These are phyloP conservation scores for Pavo muticus DNA, from an alignment of 2,113 vertebrate species.

Conservation along the genomic window DNA sequence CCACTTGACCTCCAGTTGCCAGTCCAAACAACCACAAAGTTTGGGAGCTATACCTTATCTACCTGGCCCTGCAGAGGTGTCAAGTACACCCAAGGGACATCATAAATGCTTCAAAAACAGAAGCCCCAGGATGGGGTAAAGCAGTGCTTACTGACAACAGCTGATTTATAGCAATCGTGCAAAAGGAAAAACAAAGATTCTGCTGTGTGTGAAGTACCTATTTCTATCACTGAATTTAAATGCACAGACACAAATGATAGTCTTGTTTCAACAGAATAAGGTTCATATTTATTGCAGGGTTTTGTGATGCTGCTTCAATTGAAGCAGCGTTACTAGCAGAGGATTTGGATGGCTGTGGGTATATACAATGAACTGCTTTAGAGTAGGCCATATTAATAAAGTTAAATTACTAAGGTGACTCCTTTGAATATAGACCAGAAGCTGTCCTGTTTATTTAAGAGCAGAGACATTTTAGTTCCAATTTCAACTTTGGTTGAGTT, in stretches of 20 bases:
- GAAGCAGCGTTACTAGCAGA: neutral
- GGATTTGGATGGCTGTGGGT: neutral
- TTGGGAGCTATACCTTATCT: neutral
- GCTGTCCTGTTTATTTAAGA: neutral
- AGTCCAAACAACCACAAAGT: neutral
- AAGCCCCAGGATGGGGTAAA: neutral
- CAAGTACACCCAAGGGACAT: neutral
- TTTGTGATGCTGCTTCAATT: neutral
- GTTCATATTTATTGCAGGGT: neutral
- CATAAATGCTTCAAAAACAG: neutral
- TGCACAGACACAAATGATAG: neutral
- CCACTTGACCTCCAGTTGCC: neutral
- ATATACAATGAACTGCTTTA: neutral
- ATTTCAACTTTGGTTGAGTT: neutral
- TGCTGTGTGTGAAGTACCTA: neutral
- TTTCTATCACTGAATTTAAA: neutral
- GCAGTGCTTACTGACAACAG: neutral
- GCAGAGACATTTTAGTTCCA: conserved; percentile 13
- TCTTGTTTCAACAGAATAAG: neutral
- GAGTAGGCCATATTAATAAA: neutral
- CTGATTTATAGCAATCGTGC: neutral
- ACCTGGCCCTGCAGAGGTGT: neutral
- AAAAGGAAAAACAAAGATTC: neutral
- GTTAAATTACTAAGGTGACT: conserved; percentile 13
- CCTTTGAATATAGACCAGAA: neutral